A percentile compares a stretch with the other conserved stretches of the same genome.
Conservation (phyloP, 2,113 vertebrate genomes). For the Pangasianodon hypophthalmus region DNA sequence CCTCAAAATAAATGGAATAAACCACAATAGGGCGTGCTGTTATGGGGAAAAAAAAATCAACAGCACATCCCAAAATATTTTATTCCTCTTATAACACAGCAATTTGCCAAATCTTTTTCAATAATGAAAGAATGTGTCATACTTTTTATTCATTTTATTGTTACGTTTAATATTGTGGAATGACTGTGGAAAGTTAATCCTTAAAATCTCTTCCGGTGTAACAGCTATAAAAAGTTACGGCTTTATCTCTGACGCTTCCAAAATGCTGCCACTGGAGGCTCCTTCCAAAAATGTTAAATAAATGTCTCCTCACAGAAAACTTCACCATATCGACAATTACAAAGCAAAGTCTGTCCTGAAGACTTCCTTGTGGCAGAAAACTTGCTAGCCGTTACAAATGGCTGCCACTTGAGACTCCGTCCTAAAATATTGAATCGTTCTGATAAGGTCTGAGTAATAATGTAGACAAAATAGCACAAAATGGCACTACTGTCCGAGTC, state of each 20-base stretch:
- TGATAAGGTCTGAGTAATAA: not conserved
- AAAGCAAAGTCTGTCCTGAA: not conserved
- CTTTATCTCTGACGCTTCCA: not conserved
- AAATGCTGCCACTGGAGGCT: not conserved
- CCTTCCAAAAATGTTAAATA: not conserved
- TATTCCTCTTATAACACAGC: too few relatives aligned
- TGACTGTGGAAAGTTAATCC: not conserved
- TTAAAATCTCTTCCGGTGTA: too few relatives aligned
- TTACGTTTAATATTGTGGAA: not conserved
- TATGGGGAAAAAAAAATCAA: too few relatives aligned
- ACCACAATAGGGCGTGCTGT: too few relatives aligned
- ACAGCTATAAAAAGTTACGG: too few relatives aligned
- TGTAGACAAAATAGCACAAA: not conserved
- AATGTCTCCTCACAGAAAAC: not conserved
- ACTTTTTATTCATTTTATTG: not conserved
- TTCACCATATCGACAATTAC: not conserved
- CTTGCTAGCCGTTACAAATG: not conserved
- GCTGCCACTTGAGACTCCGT: not conserved
- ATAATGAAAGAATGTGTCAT: not conserved
- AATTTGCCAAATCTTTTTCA: too few relatives aligned
- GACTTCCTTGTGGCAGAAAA: not conserved
- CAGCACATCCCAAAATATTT: too few relatives aligned
- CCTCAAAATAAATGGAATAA: too few relatives aligned
- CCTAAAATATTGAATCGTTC: not conserved
- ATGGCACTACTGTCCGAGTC: not conserved